Percentiles rank a stretch among this genome's conserved stretches.
Conservation (phyloP, 2,113 vertebrate genomes). For the Ailurus styani region DNA sequence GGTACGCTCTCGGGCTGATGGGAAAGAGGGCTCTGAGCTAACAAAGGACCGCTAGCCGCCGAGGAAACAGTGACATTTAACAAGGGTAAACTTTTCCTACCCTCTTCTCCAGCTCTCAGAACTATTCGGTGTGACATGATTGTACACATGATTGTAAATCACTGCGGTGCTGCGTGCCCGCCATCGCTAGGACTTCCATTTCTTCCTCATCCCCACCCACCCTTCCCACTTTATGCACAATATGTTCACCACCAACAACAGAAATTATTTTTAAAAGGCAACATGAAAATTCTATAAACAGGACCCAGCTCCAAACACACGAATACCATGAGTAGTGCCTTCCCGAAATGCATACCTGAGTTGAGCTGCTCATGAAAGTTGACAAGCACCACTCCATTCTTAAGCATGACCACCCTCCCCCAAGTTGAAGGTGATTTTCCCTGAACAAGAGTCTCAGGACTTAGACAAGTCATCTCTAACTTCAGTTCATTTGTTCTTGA, state of each 20-base stretch:
- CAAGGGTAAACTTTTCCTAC: background rate
- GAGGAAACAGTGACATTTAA: background rate
- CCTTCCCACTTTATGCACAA: slow-evolving; percentile 79
- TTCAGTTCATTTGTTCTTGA: background rate
- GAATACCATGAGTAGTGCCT: slow-evolving; percentile 81
- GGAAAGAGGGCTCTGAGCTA: background rate
- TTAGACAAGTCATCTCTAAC: slow-evolving; percentile 61
- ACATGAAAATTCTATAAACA: slow-evolving; percentile 87
- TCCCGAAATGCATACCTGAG: slow-evolving; percentile 83
- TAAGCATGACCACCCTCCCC: slow-evolving; percentile 14
- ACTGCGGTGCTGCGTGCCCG: slow-evolving; percentile 77
- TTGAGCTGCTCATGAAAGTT: slow-evolving; percentile 81
- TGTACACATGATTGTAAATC: slow-evolving; percentile 82
- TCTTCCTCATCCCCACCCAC: slow-evolving; percentile 31
- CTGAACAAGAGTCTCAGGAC: slow-evolving; percentile 77
- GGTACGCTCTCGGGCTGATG: background rate
- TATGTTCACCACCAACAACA: slow-evolving; percentile 86
- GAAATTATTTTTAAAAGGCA: slow-evolving; percentile 82
- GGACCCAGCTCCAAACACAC: slow-evolving; percentile 83
- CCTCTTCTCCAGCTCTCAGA: slow-evolving; percentile 42
- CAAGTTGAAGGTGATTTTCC: slow-evolving; percentile 40
- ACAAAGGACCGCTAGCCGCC: background rate
- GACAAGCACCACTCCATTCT: slow-evolving; percentile 65
- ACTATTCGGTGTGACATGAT: slow-evolving; percentile 72
- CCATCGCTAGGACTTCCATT: slow-evolving; percentile 61